Evolutionary conservation across 2,888 invertebrate genomes (phyloP).

Genomic region (Ophion slaviceki): DNA sequence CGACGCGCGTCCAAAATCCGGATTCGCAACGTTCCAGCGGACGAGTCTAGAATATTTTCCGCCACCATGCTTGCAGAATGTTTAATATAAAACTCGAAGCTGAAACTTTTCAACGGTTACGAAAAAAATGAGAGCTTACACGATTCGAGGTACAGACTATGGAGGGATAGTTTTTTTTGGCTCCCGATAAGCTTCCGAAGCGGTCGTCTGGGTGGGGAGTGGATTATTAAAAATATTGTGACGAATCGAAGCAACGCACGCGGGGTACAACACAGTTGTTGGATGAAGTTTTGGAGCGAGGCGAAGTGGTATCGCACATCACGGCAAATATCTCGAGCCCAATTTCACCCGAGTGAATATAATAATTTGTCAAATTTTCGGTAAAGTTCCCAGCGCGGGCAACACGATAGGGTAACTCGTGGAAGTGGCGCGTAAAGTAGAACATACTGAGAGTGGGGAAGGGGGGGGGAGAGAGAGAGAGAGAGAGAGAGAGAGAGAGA

Average conservation of each 20-base stretch:
- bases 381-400: slow-evolving; percentile 9
- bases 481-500: too few species aligned
- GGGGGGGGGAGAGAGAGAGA: background rate
- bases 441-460: slow-evolving; percentile 18
- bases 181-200: background rate
- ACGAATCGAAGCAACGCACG: background rate
- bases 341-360: slow-evolving; percentile 13
- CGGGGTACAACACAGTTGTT: background rate
- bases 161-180: background rate
- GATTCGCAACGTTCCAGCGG: background rate
- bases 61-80: slow-evolving; percentile 24
- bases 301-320: background rate
- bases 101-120: background rate
- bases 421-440: slow-evolving; percentile 54
- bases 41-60: slow-evolving; percentile 24
- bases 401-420: slow-evolving; percentile 42
- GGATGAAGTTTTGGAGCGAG: background rate
- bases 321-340: background rate
- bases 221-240: background rate
- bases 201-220: background rate
- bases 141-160: background rate
- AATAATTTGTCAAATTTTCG: slow-evolving; percentile 46
- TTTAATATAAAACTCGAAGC: slow-evolving; percentile 38
- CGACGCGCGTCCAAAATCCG: background rate
- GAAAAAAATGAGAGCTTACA: background rate